These are phyloP conservation scores for Diplazon laetatorius DNA, from an alignment of 2,888 invertebrate species.

Conservation along the genomic window DNA sequence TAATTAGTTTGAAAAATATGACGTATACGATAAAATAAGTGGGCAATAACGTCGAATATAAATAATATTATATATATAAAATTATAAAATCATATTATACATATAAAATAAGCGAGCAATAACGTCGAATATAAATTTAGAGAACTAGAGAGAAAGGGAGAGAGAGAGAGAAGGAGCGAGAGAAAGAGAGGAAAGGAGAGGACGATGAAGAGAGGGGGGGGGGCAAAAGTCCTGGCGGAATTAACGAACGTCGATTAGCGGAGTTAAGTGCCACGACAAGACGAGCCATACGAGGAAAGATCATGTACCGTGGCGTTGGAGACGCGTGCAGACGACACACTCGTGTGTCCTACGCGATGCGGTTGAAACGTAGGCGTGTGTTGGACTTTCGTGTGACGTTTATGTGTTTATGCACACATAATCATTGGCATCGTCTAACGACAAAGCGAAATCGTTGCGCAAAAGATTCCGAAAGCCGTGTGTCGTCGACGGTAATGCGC, in stretches of 20 bases:
- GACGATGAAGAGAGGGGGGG: constrained; percentile 7
- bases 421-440: constrained; percentile 68
- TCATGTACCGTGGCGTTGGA: constrained; percentile 65
- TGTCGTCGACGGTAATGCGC: not conserved
- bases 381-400: constrained; percentile 74
- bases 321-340: constrained; percentile 41
- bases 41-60: too few species aligned
- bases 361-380: constrained; percentile 74
- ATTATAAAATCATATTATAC: too few species aligned
- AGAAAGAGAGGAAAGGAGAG: not conserved
- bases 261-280: constrained; percentile 53
- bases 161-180: not conserved
- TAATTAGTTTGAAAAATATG: too few species aligned
- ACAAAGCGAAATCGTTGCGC: constrained; percentile 68
- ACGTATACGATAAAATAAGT: too few species aligned
- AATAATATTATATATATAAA: too few species aligned
- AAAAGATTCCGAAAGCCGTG: constrained; percentile 69
- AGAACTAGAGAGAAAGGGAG: not conserved
- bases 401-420: constrained; percentile 19
- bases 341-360: constrained; percentile 72
- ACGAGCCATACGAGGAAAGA: constrained; percentile 64
- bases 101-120: too few species aligned
- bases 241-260: constrained; percentile 63
- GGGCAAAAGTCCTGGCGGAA: constrained; percentile 41
- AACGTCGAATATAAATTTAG: too few species aligned